phyloP scores from a whole-genome alignment of 2,888 invertebrate genomes.

The Cephus pygmeus region DNA sequence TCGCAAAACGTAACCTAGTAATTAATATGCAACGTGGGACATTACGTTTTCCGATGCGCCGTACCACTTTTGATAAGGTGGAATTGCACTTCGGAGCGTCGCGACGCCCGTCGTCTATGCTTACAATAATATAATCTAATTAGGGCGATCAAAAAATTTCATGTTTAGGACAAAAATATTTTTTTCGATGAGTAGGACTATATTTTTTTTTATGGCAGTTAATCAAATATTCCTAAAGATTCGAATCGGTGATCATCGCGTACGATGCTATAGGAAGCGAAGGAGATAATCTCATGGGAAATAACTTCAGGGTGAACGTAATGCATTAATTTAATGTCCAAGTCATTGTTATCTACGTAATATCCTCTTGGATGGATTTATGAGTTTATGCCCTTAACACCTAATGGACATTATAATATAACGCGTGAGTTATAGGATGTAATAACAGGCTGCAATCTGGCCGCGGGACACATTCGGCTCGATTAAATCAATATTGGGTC shows the following conservation, averaged over 20 bases:
- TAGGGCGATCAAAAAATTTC: neutral
- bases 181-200: neutral
- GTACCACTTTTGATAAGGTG: neutral
- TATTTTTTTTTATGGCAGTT: neutral
- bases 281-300: neutral
- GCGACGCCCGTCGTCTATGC: neutral
- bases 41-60: neutral
- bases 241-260: neutral
- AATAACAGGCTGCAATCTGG: neutral
- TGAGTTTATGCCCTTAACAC: neutral
- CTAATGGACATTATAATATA: neutral
- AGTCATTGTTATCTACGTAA: neutral
- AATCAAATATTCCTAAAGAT: neutral
- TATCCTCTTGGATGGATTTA: neutral
- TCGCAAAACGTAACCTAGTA: conserved; percentile 3
- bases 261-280: neutral
- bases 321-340: neutral
- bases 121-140: neutral
- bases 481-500: neutral
- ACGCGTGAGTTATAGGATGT: neutral
- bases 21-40: neutral
- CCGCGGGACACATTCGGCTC: neutral
- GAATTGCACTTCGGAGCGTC: neutral
- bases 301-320: neutral
- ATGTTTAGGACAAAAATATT: neutral